These are phyloP conservation scores for Bubo blakistoni DNA, from an alignment of 2,113 vertebrate genomes.

Conservation along the genomic window DNA sequence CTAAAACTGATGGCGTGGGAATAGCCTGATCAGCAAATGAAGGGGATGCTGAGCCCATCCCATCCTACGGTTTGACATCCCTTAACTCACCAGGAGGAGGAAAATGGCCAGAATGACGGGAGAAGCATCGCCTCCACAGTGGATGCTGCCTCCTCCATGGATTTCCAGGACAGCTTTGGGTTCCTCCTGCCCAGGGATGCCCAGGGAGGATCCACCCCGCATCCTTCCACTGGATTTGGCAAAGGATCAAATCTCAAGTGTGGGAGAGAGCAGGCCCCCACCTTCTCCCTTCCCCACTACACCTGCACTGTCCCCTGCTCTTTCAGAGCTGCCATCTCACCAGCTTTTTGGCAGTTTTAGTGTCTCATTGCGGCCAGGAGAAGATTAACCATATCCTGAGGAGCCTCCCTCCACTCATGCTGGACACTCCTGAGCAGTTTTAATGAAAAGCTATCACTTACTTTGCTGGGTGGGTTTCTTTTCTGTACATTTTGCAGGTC, in stretches of 20 bases:
- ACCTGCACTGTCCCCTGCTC: too few species aligned
- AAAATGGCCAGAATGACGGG: not conserved
- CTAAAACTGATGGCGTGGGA: accelerated
- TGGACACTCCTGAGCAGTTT: not conserved
- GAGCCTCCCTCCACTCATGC: not conserved
- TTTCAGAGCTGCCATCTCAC: not conserved
- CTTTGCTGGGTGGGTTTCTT: not conserved
- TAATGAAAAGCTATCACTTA: not conserved
- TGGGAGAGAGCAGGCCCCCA: not conserved
- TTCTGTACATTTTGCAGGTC: not conserved
- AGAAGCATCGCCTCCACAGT: not conserved
- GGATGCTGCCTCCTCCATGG: not conserved
- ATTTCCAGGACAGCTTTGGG: not conserved
- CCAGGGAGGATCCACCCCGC: not conserved
- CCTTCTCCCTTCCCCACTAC: not conserved
- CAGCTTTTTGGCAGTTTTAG: not conserved
- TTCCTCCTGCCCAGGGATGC: not conserved
- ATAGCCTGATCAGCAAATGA: not conserved
- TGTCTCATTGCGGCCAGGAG: not conserved
- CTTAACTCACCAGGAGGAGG: not conserved
- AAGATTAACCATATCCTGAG: not conserved
- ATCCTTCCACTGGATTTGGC: not conserved
- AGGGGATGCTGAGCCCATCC: not conserved
- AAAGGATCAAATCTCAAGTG: accelerated
- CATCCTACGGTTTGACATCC: not conserved